Evolutionary conservation across 1,140 invertebrate species (phyloP), one percentile per base, ranked within the genome.

Genomic region (Globodera ellingtonae): DNA sequence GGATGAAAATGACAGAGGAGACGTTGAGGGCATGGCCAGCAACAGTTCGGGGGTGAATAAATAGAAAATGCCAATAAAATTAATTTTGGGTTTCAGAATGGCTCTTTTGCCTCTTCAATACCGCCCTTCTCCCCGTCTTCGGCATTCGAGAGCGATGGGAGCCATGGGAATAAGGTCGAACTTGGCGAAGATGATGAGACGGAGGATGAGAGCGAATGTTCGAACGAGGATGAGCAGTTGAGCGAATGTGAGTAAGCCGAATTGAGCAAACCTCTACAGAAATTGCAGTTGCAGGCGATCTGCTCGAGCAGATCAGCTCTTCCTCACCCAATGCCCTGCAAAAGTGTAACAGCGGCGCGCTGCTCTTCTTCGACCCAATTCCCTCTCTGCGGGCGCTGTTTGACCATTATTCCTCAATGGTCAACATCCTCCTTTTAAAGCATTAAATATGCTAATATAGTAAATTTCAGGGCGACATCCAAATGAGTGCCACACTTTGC

Each of bases 401-500:
- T 24, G 81, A 82, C 13, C 76, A 69, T 48, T 82, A 52, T 69
- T 82, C 82, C 18, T 13, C 81, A 44, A 59, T 82, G 69, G 81
- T 83, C 56, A 15, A 50, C 82, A 18, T 79, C 6, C 44, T 46
- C 24, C 13, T 44, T n/a, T n/a, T 24, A 18, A 50, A n/a, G 1
- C 44, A 18, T 15, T 15, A 21, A 66, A 52, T 52, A 46, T 79
- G 46, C 75, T 80, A 44, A 15, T 35, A 65, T 6, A 3, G n/a
- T 52, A 7, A 73, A 18, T 47, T 59, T 24, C 47, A 83, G 82
- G 80, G 83, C 9, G 84, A 84, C 50, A 65, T 75, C n/a, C 83
- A 84, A 59, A 85, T 72, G 24, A 82, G 81, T 67, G 84, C 83
- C 46, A 77, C 79, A 8, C 46, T 84, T 59, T 85, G 83, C 47